A percentile compares a stretch with the other conserved stretches of the same genome.
phyloP scores from a whole-genome alignment of 2,888 invertebrate genomes.

The Spialia ferax region DNA sequence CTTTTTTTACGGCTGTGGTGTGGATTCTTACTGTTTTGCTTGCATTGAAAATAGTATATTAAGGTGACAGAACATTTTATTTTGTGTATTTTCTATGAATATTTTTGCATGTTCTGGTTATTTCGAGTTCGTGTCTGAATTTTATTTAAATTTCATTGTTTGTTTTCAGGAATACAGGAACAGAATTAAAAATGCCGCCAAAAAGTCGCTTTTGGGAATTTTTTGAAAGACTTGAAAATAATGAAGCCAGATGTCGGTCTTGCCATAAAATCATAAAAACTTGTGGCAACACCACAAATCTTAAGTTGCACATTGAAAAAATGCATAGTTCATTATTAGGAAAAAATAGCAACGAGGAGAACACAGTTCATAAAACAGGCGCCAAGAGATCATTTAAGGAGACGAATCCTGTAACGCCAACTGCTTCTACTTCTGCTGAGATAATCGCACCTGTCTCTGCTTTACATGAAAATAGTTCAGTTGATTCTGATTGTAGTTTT shows the following conservation, averaged over 20 bases:
- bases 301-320: no score
- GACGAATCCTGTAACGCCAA: background rate
- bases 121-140: conserved; percentile 15
- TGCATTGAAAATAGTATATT: conserved; percentile 40
- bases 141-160: conserved; percentile 14
- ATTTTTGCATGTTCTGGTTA: conserved; percentile 16
- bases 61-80: conserved; percentile 41
- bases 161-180: conserved; percentile 14
- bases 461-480: conserved; percentile 4
- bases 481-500: background rate
- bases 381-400: no score
- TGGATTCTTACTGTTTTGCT: conserved; percentile 40
- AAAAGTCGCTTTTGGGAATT: conserved; percentile 9
- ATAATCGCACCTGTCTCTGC: conserved; percentile 2
- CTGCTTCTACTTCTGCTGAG: conserved; percentile 6
- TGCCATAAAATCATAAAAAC: no score
- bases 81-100: conserved; percentile 39
- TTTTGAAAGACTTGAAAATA: background rate
- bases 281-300: no score
- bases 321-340: no score
- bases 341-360: no score
- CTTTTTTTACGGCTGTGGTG: conserved; percentile 40
- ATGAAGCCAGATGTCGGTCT: no score
- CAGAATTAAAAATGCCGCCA: conserved; percentile 25
- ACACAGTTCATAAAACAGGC: no score